Percentiles rank a stretch among this genome's conserved stretches.
Conservation (phyloP, 2,888 invertebrate genomes). For the Chaetoderma sp. region DNA sequence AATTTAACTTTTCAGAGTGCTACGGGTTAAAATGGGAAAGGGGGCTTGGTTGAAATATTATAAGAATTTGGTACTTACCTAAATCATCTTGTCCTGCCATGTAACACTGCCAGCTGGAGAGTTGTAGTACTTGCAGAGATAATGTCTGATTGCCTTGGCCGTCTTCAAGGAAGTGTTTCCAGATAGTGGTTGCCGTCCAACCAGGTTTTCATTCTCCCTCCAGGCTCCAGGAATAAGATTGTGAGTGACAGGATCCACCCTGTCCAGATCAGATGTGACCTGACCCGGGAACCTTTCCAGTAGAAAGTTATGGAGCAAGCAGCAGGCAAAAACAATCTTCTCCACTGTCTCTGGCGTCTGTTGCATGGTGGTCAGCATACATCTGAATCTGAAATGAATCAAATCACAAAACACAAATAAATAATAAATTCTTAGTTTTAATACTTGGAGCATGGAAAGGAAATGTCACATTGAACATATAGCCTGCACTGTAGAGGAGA, state of each 20-base stretch:
- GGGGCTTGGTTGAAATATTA: too few relatives aligned
- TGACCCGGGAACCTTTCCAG: constrained; percentile 1
- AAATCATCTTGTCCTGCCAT: constrained; percentile 13
- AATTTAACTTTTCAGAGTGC: too few relatives aligned
- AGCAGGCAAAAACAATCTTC: neutral
- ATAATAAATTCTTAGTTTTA: neutral
- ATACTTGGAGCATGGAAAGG: neutral
- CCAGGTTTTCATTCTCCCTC: constrained; percentile 7
- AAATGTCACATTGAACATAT: neutral
- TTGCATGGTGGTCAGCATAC: constrained; percentile 1
- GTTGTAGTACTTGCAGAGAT: neutral
- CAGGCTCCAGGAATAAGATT: constrained; percentile 16
- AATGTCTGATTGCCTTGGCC: neutral
- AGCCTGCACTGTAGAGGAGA: too few relatives aligned
- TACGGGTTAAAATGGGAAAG: too few relatives aligned
- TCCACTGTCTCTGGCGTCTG: neutral
- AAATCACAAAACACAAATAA: neutral
- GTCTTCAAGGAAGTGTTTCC: constrained; percentile 5
- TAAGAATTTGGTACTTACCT: too few relatives aligned
- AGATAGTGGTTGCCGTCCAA: neutral
- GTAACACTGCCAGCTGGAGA: constrained; percentile 13
- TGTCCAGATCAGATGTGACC: neutral
- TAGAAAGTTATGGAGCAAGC: constrained; percentile 8
- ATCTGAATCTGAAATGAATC: neutral
- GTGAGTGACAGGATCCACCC: neutral